These are phyloP conservation scores for Heliconius aoede DNA, from an alignment of 2,888 invertebrate genomes.

Conservation along the genomic window DNA sequence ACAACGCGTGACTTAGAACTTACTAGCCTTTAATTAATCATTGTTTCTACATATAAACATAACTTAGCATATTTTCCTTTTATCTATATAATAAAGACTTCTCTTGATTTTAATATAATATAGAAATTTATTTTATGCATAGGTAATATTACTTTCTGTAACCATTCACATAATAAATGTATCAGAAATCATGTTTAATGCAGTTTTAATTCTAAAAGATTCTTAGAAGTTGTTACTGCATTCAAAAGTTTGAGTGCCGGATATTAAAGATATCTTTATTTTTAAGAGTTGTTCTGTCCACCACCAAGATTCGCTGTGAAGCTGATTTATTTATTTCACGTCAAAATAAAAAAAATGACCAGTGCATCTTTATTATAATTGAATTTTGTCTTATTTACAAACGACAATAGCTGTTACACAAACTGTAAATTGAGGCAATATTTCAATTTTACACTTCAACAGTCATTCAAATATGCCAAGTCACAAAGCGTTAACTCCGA, in stretches of 20 bases:
- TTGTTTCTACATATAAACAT: background rate
- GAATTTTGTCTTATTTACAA: background rate
- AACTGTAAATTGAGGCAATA: background rate
- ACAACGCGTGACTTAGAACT: slow-evolving; percentile 22
- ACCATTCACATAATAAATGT: no score
- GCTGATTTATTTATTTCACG: background rate
- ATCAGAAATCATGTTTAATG: no score
- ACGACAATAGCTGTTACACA: background rate
- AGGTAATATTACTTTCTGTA: no score
- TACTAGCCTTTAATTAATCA: slow-evolving; percentile 30
- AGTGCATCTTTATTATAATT: background rate
- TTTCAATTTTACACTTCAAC: slow-evolving; percentile 11
- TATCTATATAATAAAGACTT: background rate
- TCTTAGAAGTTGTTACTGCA: no score
- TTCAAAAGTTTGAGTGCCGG: no score
- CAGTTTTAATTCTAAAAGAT: no score
- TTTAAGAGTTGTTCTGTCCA: no score
- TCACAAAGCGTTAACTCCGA: slow-evolving; percentile 5
- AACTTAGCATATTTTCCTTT: background rate
- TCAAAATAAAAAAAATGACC: background rate
- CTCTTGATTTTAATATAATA: no score
- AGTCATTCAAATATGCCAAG: slow-evolving; percentile 9
- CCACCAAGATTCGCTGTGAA: no score
- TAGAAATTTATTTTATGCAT: no score
- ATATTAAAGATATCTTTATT: no score